These are phyloP conservation scores for Astropecten irregularis DNA, from an alignment of 53 echinoderm and acorn worm species.

Conservation along the genomic window DNA sequence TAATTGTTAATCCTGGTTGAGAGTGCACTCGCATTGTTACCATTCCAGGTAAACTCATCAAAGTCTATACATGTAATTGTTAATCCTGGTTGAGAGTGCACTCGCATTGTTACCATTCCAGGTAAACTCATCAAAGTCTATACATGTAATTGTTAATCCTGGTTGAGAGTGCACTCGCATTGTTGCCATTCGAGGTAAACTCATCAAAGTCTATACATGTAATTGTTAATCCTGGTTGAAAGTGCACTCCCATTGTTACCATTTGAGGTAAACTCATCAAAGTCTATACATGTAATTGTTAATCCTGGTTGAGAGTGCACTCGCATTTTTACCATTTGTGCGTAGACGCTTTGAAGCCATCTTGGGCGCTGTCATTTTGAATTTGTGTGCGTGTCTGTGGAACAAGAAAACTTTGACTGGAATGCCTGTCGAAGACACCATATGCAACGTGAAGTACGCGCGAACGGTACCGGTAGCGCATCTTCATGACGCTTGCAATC, in stretches of 20 bases:
- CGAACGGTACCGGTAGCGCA: too few species aligned
- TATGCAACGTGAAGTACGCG: too few species aligned
- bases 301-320: slow-evolving; percentile 86
- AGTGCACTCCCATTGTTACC: slow-evolving; percentile 85
- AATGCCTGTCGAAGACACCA: too few species aligned
- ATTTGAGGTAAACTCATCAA: slow-evolving; percentile 72
- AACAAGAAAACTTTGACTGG: too few species aligned
- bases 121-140: slow-evolving; percentile 48
- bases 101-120: slow-evolving; percentile 89
- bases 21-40: slow-evolving; percentile 85
- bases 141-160: too few species aligned
- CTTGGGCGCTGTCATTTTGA: too few species aligned
- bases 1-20: slow-evolving; percentile 93
- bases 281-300: too few species aligned
- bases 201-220: not conserved
- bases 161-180: slow-evolving; percentile 83
- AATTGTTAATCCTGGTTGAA: slow-evolving; percentile 89
- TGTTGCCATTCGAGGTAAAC: slow-evolving; percentile 89
- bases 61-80: too few species aligned
- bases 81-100: slow-evolving; percentile 87
- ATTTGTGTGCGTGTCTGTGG: too few species aligned
- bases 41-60: slow-evolving; percentile 78
- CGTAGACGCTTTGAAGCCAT: slow-evolving; percentile 36
- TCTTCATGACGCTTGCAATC: too few species aligned
- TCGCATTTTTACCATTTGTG: slow-evolving; percentile 90